These are phyloP conservation scores for Drosophila lacteicornis DNA, from an alignment of 1,140 invertebrate species.

Conservation along the genomic window DNA sequence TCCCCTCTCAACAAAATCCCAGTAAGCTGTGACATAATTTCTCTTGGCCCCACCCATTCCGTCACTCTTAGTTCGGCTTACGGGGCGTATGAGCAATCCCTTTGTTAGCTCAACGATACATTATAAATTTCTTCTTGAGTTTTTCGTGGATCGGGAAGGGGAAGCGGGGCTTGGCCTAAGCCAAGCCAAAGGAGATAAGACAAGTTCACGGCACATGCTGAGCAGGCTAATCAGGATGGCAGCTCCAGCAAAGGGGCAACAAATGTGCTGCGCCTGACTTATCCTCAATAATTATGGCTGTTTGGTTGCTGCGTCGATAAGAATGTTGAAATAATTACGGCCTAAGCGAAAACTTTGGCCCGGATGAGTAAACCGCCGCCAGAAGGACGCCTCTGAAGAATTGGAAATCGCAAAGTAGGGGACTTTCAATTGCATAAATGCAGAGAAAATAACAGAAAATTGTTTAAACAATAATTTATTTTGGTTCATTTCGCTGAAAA, in stretches of 20 bases:
- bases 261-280: conserved; percentile 75
- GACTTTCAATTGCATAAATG: conserved; percentile 21
- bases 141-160: background rate
- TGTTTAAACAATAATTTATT: background rate
- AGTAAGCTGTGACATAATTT: conserved; percentile 73
- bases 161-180: conserved; percentile 8
- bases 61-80: conserved; percentile 26
- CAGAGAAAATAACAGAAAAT: background rate
- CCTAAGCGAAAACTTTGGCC: conserved; percentile 21
- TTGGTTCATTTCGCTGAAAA: background rate
- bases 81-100: conserved; percentile 53
- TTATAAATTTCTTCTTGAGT: conserved; percentile 66
- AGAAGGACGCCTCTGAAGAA: conserved; percentile 23
- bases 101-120: conserved; percentile 40
- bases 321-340: conserved; percentile 70
- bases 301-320: conserved; percentile 52
- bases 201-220: conserved; percentile 61
- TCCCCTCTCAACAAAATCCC: background rate
- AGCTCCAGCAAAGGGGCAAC: conserved; percentile 29
- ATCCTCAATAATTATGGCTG: conserved; percentile 69
- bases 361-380: conserved; percentile 34
- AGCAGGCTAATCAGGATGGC: conserved; percentile 72
- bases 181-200: conserved; percentile 39
- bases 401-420: background rate
- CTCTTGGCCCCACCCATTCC: background rate